Percentiles rank a stretch among this genome's conserved stretches.
phyloP scores from a whole-genome alignment of 2,113 vertebrate genomes.

The Apteryx mantelli region DNA sequence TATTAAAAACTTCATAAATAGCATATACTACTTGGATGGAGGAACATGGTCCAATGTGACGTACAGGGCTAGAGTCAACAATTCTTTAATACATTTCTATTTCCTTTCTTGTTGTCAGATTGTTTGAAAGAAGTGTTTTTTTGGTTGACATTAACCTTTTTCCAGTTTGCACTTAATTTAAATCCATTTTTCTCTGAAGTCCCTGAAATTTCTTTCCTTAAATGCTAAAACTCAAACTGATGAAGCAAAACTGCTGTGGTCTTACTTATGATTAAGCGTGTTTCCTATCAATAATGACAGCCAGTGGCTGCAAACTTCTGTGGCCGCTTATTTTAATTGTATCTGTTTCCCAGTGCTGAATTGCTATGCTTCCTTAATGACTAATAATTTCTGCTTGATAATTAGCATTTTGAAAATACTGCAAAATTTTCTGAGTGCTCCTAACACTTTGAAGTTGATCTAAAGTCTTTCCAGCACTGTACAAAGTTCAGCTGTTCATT shows the following conservation, averaged over 20 bases:
- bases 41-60: background rate
- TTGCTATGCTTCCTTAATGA: background rate
- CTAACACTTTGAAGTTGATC: background rate
- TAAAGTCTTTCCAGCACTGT: background rate
- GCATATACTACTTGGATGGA: background rate
- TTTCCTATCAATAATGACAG: background rate
- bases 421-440: background rate
- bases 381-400: background rate
- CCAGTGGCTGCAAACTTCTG: background rate
- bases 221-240: background rate
- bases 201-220: background rate
- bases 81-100: background rate
- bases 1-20: background rate
- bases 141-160: background rate
- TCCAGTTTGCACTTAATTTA: background rate
- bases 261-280: background rate
- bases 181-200: background rate
- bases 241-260: background rate
- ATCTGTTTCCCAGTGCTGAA: background rate
- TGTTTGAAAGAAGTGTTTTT: background rate
- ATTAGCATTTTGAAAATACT: background rate
- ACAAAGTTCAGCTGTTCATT: background rate
- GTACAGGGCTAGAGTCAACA: background rate
- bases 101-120: background rate
- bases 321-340: background rate